Evolutionary conservation across 2,797 vertebrate genomes (phyloP).

Genomic region (Acomys russatus): DNA sequence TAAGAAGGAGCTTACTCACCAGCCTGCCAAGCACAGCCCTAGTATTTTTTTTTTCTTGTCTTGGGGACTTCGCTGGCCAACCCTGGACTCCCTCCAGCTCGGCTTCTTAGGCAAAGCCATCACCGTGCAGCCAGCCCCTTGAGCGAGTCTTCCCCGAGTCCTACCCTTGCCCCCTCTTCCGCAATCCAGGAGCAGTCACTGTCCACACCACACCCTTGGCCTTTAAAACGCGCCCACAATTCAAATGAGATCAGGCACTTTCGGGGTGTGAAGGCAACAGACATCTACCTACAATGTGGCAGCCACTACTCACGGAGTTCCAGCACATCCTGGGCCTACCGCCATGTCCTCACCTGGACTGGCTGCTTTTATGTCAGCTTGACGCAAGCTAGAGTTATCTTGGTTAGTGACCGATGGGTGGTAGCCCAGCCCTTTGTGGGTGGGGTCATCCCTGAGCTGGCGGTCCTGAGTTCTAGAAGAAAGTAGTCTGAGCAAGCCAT

Average conservation of each 20-base stretch:
- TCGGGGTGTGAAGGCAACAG: not conserved
- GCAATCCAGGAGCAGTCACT: not conserved
- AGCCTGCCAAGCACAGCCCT: not conserved
- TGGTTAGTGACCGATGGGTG: not conserved
- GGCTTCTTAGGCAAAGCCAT: not conserved
- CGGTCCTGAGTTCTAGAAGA: not conserved
- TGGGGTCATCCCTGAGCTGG: not conserved
- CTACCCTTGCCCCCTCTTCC: not conserved
- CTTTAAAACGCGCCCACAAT: not conserved
- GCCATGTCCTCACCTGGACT: not conserved
- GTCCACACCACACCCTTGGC: not conserved
- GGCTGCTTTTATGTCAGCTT: not conserved
- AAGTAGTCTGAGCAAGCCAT: not conserved
- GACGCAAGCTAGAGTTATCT: not conserved
- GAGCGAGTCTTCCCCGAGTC: not conserved
- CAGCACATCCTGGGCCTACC: not conserved
- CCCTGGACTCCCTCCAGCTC: not conserved
- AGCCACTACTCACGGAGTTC: not conserved
- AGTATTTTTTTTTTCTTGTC: not conserved
- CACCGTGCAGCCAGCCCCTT: not conserved
- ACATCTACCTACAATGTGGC: not conserved
- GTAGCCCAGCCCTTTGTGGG: not conserved
- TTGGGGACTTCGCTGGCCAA: not conserved
- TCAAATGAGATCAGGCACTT: not conserved
- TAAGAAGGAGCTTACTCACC: not conserved